Conservation (phyloP, 2,113 vertebrate genomes). For the Elephantulus edwardii region DNA sequence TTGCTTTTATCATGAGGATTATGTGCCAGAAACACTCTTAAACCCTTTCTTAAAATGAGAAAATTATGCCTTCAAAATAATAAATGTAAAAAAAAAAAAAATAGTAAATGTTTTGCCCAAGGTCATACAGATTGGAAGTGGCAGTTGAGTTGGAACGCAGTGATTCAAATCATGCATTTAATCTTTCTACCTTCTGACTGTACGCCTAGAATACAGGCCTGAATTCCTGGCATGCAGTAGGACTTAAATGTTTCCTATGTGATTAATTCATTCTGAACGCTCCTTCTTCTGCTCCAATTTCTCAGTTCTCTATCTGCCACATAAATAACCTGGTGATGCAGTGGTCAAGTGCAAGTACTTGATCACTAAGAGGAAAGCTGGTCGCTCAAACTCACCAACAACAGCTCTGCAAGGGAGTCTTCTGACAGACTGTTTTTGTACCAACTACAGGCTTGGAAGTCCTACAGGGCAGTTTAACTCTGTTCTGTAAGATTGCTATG, state of each 20-base stretch:
- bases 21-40: neutral
- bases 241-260: neutral
- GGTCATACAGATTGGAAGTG: neutral
- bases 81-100: too few species aligned
- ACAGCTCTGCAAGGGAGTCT: neutral
- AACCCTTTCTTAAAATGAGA: neutral
- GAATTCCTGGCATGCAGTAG: neutral
- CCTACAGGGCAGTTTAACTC: neutral
- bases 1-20: neutral
- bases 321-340: too few species aligned
- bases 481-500: neutral
- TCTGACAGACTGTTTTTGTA: neutral
- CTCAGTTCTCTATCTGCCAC: neutral
- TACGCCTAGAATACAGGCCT: neutral
- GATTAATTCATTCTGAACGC: neutral
- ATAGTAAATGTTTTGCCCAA: neutral
- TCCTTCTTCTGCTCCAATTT: neutral
- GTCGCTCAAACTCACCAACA: too few species aligned
- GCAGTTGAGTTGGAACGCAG: neutral
- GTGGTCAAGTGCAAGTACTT: too few species aligned
- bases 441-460: neutral
- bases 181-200: neutral
- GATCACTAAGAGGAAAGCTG: too few species aligned
- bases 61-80: neutral
- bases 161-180: neutral